Conservation (phyloP, 2,113 vertebrate species). For the Sebastes schlegelii region DNA sequence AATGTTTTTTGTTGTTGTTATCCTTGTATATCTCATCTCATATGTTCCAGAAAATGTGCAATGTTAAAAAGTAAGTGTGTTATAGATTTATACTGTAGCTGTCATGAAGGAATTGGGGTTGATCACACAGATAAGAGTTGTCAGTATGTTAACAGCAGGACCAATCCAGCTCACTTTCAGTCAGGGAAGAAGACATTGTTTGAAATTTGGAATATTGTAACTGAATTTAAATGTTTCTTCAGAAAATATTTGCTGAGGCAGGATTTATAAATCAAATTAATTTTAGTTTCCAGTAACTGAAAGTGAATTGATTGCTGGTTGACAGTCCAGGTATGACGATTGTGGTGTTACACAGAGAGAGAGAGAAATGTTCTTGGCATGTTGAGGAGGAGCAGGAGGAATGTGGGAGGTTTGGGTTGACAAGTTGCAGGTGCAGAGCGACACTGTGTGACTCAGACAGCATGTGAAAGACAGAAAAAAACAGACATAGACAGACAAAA, state of each 20-base stretch:
- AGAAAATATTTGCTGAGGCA: neutral
- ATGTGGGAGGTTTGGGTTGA: constrained; percentile 24
- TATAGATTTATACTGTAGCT: constrained; percentile 67
- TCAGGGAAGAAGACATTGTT: constrained; percentile 2
- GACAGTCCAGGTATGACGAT: constrained; percentile 14
- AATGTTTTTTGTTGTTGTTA: neutral
- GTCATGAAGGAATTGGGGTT: constrained; percentile 67
- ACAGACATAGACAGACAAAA: constrained; percentile 31
- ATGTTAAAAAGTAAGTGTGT: neutral
- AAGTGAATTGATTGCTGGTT: constrained; percentile 46
- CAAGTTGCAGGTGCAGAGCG: constrained; percentile 32
- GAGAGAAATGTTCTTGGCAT: constrained; percentile 20
- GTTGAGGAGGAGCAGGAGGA: constrained; percentile 16
- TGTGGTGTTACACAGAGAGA: constrained; percentile 18
- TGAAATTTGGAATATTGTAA: neutral
- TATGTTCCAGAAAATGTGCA: constrained; percentile 11
- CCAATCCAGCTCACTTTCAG: constrained; percentile 63
- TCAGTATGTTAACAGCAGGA: constrained; percentile 29
- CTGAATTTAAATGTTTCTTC: constrained; percentile 1
- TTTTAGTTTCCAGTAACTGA: constrained; percentile 42
- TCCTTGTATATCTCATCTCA: neutral
- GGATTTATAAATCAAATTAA: neutral
- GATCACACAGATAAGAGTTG: constrained; percentile 42
- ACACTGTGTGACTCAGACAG: constrained; percentile 14
- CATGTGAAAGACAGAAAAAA: constrained; percentile 11